Percentiles rank a stretch among this genome's conserved stretches.
These are phyloP conservation scores for Marcusenius ussheri DNA, from an alignment of 2,113 vertebrate genomes.

Conservation along the genomic window DNA sequence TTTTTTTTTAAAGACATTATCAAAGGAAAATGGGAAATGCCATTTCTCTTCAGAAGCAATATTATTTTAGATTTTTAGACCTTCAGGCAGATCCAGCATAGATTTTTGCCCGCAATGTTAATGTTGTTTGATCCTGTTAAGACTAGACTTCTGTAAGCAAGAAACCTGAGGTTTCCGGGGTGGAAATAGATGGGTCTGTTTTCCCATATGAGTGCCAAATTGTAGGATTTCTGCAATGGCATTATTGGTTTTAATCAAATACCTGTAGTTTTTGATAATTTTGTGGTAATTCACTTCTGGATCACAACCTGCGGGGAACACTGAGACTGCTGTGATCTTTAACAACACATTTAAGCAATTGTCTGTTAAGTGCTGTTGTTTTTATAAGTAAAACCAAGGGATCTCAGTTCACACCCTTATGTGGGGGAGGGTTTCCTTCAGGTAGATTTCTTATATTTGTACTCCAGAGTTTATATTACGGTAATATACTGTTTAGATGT, in stretches of 20 bases:
- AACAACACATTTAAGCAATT: background rate
- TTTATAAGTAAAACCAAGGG: background rate
- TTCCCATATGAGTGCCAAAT: background rate
- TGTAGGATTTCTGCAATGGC: conserved; percentile 3
- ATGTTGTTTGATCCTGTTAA: background rate
- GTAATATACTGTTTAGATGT: background rate
- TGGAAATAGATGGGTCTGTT: background rate
- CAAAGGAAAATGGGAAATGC: background rate
- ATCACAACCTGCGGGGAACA: background rate
- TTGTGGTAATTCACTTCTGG: background rate
- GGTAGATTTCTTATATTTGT: conserved; percentile 12
- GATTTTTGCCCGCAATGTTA: background rate
- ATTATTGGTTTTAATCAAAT: conserved; percentile 1
- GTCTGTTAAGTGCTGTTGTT: background rate
- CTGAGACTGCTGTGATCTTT: background rate
- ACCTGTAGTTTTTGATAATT: background rate
- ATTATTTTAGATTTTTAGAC: background rate
- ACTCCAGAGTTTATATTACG: conserved; percentile 7
- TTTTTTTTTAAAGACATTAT: background rate
- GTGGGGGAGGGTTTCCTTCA: background rate
- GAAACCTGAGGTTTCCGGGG: background rate
- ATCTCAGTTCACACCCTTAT: background rate
- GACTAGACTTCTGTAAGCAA: background rate
- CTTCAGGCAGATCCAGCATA: background rate
- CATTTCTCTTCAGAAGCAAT: background rate